Evolutionary conservation across 1,140 invertebrate genomes (phyloP).

Genomic region (Semibalanus balanoides): DNA sequence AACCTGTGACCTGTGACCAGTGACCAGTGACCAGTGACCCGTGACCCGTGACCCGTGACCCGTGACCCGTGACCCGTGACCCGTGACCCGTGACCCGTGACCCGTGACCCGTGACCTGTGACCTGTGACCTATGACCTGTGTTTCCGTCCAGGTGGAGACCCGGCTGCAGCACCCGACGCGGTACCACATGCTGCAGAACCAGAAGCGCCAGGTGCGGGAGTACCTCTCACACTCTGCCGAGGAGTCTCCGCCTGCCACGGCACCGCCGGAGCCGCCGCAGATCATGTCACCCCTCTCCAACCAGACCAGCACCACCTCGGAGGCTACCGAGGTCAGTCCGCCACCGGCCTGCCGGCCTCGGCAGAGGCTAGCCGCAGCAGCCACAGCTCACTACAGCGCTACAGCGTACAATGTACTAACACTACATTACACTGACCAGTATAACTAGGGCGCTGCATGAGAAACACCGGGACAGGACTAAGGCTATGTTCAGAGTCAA

Average conservation of each 20-base stretch:
- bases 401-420: too few relatives aligned
- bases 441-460: too few relatives aligned
- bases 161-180: constrained; percentile 72
- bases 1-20: too few relatives aligned
- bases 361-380: too few relatives aligned
- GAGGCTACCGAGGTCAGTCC: neutral
- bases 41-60: too few relatives aligned
- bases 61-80: too few relatives aligned
- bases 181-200: constrained; percentile 79
- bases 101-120: neutral
- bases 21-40: too few relatives aligned
- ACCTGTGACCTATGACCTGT: neutral
- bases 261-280: constrained; percentile 14
- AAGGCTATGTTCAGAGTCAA: too few relatives aligned
- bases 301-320: neutral
- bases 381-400: too few relatives aligned
- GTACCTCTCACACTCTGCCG: constrained; percentile 41
- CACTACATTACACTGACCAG: too few relatives aligned
- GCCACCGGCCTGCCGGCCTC: too few relatives aligned
- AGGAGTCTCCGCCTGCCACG: constrained; percentile 13
- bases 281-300: constrained; percentile 9
- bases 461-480: too few relatives aligned
- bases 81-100: neutral
- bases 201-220: constrained; percentile 74
- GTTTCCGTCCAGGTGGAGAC: constrained; percentile 48